Percentiles rank a stretch among this genome's conserved stretches.
These are phyloP conservation scores for Drosophila acutilabella DNA, from an alignment of 2,888 invertebrate genomes.

Conservation along the genomic window DNA sequence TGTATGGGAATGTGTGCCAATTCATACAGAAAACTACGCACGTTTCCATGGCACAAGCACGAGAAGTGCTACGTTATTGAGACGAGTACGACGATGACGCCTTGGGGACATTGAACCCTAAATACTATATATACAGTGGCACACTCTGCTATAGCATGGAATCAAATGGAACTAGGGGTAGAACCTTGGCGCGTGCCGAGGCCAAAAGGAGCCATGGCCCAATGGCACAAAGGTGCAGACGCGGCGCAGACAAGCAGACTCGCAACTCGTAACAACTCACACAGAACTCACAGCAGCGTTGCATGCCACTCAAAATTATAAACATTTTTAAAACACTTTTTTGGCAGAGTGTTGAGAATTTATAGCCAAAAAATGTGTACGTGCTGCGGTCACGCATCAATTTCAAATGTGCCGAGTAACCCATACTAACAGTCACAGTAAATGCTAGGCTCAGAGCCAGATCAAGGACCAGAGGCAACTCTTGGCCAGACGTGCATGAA, in stretches of 20 bases:
- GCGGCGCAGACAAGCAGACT: constrained; percentile 52
- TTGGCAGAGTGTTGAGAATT: constrained; percentile 65
- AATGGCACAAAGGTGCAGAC: constrained; percentile 74
- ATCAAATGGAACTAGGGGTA: neutral
- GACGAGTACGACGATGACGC: constrained; percentile 57
- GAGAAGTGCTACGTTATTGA: constrained; percentile 62
- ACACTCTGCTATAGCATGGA: neutral
- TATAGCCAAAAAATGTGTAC: constrained; percentile 66
- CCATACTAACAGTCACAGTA: neutral
- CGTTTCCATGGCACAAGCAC: constrained; percentile 49
- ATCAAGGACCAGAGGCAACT: constrained; percentile 4
- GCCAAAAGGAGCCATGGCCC: constrained; percentile 33
- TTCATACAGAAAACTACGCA: constrained; percentile 77
- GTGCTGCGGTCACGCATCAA: constrained; percentile 78
- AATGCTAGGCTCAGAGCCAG: neutral
- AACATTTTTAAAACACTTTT: constrained; percentile 78
- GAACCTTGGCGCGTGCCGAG: constrained; percentile 18
- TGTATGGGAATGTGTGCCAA: constrained; percentile 40
- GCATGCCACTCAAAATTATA: constrained; percentile 71
- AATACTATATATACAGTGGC: neutral
- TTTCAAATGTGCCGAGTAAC: constrained; percentile 33
- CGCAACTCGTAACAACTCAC: neutral
- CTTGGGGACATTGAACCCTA: constrained; percentile 74
- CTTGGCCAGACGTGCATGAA: constrained; percentile 52
- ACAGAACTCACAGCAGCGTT: neutral